Percentiles rank a stretch among this genome's conserved stretches.
Evolutionary conservation across 2,888 invertebrate genomes (phyloP).

Genomic region (Acleris holmiana): DNA sequence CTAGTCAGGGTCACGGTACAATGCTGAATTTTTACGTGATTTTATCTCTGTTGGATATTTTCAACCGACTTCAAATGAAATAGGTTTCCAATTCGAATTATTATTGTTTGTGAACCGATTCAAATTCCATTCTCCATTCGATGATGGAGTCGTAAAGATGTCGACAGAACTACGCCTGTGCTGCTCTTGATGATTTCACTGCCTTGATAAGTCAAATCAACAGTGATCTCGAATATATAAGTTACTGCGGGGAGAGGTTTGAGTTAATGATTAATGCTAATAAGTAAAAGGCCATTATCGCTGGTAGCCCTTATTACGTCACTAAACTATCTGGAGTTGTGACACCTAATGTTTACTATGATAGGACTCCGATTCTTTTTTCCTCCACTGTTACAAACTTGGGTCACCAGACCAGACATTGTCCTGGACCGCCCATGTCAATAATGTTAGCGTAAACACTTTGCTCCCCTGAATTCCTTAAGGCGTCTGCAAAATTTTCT

Average conservation of each 20-base stretch:
- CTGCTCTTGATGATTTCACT: neutral
- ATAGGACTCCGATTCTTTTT: neutral
- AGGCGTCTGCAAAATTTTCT: neutral
- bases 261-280: neutral
- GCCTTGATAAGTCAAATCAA: neutral
- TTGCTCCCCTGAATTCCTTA: neutral
- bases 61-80: too few relatives aligned
- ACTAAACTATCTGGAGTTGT: neutral
- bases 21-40: too few relatives aligned
- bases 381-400: constrained; percentile 4
- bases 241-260: neutral
- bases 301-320: constrained; percentile 1
- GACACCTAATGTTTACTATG: neutral
- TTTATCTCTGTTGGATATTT: too few relatives aligned
- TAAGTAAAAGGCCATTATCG: neutral
- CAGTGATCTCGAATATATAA: neutral
- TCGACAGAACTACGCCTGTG: too few relatives aligned
- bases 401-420: neutral
- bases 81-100: too few relatives aligned
- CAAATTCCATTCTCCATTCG: too few relatives aligned
- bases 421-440: neutral
- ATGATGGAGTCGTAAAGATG: too few relatives aligned
- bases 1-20: too few relatives aligned
- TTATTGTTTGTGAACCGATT: too few relatives aligned
- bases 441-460: neutral